These are phyloP conservation scores for Megaceryle maxima DNA, from an alignment of 2,113 vertebrate species.

Conservation along the genomic window DNA sequence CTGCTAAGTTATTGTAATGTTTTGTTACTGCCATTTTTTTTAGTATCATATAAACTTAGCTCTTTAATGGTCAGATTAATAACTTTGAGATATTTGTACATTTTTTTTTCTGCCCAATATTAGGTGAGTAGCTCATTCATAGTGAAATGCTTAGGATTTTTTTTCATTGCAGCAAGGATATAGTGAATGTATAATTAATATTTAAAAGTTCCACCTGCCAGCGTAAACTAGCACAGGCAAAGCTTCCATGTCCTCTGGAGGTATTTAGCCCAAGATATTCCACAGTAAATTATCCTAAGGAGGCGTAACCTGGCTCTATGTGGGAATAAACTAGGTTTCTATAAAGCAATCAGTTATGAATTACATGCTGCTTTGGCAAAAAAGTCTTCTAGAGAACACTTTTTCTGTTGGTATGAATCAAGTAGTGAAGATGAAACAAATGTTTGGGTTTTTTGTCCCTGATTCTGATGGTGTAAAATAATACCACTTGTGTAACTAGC, in stretches of 20 bases:
- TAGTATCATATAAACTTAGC: neutral
- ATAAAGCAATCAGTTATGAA: neutral
- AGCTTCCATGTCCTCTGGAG: neutral
- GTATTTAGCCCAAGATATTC: neutral
- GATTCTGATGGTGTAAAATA: neutral
- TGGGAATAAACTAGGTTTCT: neutral
- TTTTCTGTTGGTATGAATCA: neutral
- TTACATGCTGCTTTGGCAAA: neutral
- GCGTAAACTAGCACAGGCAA: neutral
- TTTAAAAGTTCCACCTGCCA: slow-evolving; percentile 14
- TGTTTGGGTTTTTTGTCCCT: neutral
- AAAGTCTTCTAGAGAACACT: neutral
- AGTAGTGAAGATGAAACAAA: neutral
- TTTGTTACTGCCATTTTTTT: neutral
- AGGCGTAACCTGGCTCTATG: neutral
- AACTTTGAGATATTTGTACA: neutral
- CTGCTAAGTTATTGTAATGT: neutral
- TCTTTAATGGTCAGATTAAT: neutral
- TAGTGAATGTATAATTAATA: neutral
- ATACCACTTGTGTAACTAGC: neutral
- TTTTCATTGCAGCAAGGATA: neutral
- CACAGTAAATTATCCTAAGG: neutral
- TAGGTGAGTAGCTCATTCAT: neutral
- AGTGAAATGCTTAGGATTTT: neutral
- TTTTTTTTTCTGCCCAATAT: neutral